These are phyloP conservation scores for Drosophila ercepeae DNA, from an alignment of 1,140 invertebrate genomes.

Conservation along the genomic window DNA sequence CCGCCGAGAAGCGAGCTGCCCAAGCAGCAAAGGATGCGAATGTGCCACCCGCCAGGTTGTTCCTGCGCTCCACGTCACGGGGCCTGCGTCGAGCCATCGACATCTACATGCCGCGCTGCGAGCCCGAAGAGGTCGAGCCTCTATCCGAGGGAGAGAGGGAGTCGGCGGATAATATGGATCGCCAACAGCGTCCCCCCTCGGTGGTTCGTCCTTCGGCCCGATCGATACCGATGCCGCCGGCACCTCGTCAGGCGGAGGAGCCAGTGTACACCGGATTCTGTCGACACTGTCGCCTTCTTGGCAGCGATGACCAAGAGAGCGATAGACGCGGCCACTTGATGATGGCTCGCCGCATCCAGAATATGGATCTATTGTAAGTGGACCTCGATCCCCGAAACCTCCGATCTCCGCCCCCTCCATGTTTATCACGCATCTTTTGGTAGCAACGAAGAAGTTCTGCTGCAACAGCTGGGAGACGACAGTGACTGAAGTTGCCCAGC, in stretches of 20 bases:
- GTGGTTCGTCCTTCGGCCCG: not conserved
- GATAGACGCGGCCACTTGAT: constrained; percentile 4
- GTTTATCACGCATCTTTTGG: not conserved
- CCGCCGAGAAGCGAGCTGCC: constrained; percentile 12
- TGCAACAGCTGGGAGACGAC: not conserved
- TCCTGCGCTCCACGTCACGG: not conserved
- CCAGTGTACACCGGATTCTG: constrained; percentile 13
- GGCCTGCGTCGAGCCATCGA: constrained; percentile 31
- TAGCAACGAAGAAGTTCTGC: constrained; percentile 1
- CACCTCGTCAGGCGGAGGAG: constrained; percentile 7
- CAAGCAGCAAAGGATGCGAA: not conserved
- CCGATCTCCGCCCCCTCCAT: not conserved
- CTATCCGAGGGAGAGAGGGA: not conserved
- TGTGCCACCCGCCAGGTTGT: constrained; percentile 40
- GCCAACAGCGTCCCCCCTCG: not conserved
- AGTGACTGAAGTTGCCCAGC: not conserved
- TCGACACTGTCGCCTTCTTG: constrained; percentile 15
- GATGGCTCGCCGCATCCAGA: not conserved
- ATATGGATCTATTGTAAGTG: constrained; percentile 1
- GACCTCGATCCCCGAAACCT: not conserved
- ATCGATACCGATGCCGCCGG: too few relatives aligned
- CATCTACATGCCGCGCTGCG: constrained; percentile 26
- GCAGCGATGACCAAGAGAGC: constrained; percentile 26
- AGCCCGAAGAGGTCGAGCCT: not conserved
- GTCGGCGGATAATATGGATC: not conserved